Evolutionary conservation across 2,797 vertebrate genomes (phyloP).

Genomic region (Ataeniobius toweri): DNA sequence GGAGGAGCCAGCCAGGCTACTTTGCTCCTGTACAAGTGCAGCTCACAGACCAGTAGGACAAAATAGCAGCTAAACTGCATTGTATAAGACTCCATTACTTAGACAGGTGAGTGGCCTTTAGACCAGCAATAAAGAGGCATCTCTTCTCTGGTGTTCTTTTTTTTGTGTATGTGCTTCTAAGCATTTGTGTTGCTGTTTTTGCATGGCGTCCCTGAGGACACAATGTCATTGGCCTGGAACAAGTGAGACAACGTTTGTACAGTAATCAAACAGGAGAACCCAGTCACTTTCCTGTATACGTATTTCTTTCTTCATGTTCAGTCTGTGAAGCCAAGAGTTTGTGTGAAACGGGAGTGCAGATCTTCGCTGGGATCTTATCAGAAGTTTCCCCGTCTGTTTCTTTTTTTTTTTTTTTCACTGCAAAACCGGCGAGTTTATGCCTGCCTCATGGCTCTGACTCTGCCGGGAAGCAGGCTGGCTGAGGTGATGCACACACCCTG

Average conservation of each 20-base stretch:
- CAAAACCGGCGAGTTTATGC: slow-evolving; percentile 28
- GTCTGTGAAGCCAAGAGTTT: slow-evolving; percentile 12
- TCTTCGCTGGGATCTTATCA: background rate
- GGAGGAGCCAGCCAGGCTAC: slow-evolving; percentile 47
- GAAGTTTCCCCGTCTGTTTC: background rate
- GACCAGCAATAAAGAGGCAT: slow-evolving; percentile 67
- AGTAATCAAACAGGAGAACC: slow-evolving; percentile 21
- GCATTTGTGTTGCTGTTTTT: slow-evolving; percentile 80
- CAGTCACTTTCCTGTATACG: slow-evolving; percentile 22
- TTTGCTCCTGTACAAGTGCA: slow-evolving; percentile 56
- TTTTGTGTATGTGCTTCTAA: slow-evolving; percentile 60
- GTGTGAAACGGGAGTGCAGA: background rate
- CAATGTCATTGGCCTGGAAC: slow-evolving; percentile 53
- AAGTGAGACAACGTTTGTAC: slow-evolving; percentile 38
- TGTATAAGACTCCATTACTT: slow-evolving; percentile 74
- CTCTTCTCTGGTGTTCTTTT: slow-evolving; percentile 35
- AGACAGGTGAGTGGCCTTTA: slow-evolving; percentile 70
- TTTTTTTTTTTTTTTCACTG: slow-evolving; percentile 13
- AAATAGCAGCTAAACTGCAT: slow-evolving; percentile 65
- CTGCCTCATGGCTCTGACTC: slow-evolving; percentile 39
- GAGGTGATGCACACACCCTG: slow-evolving; percentile 61
- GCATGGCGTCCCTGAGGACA: slow-evolving; percentile 77
- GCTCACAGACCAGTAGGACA: slow-evolving; percentile 62
- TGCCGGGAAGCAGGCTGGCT: slow-evolving; percentile 37
- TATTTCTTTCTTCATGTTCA: slow-evolving; percentile 17